Evolutionary conservation across 2,888 invertebrate species (phyloP).

Genomic region (Scotopteryx bipunctaria): DNA sequence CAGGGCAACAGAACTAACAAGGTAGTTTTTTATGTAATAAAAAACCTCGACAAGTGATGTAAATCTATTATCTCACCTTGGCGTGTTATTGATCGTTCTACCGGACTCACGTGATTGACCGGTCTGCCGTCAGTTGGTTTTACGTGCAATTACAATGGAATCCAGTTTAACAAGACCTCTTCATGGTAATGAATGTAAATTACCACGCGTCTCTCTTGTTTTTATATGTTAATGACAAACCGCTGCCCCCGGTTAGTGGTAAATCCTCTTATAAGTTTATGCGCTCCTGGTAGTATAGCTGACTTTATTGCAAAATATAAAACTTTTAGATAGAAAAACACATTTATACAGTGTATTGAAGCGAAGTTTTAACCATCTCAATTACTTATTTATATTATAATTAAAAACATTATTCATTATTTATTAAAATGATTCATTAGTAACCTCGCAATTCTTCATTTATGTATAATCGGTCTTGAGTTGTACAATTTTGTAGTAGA

Average conservation of each 20-base stretch:
- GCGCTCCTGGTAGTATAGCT: slow-evolving; percentile 20
- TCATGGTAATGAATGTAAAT: slow-evolving; percentile 30
- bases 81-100: slow-evolving; percentile 22
- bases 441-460: too few relatives aligned
- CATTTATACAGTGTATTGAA: background rate
- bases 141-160: background rate
- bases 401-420: too few relatives aligned
- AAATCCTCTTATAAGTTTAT: slow-evolving; percentile 12
- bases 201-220: slow-evolving; percentile 19
- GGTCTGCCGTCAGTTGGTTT: slow-evolving; percentile 16
- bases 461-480: too few relatives aligned
- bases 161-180: slow-evolving; percentile 20
- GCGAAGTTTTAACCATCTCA: background rate
- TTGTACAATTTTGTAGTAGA: too few relatives aligned
- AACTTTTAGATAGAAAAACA: background rate
- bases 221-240: slow-evolving; percentile 20
- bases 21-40: slow-evolving; percentile 18
- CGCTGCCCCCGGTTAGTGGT: slow-evolving; percentile 2
- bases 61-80: slow-evolving; percentile 29
- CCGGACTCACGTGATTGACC: slow-evolving; percentile 22
- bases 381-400: too few relatives aligned
- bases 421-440: too few relatives aligned
- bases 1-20: slow-evolving; percentile 28
- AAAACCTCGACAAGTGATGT: slow-evolving; percentile 22
- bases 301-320: slow-evolving; percentile 27